A percentile compares a stretch with the other conserved stretches of the same genome.
These are phyloP conservation scores for Illadopsis cleaveri DNA, from an alignment of 2,113 vertebrate genomes.

Conservation along the genomic window DNA sequence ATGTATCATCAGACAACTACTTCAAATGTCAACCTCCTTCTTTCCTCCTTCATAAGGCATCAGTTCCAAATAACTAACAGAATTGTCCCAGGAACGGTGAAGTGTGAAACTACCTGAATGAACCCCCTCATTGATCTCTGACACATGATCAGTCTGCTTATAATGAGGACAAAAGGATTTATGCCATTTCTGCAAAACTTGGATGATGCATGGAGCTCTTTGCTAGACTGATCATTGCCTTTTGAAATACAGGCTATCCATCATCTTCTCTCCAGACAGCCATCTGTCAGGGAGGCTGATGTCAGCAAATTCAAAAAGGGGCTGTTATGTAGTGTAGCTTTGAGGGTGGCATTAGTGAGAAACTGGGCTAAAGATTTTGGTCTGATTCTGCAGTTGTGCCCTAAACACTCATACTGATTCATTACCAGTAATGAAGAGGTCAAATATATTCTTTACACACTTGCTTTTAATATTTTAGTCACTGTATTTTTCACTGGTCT, in stretches of 20 bases:
- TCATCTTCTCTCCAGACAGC: not conserved
- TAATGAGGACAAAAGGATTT: not conserved
- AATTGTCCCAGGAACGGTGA: not conserved
- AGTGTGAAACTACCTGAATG: not conserved
- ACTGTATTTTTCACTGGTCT: not conserved
- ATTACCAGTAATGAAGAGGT: not conserved
- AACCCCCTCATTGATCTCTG: not conserved
- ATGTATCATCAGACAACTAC: not conserved
- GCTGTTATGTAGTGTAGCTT: fast-evolving
- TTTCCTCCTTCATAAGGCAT: not conserved
- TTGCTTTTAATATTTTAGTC: not conserved
- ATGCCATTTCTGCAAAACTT: not conserved
- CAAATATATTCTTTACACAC: not conserved
- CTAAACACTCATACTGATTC: not conserved
- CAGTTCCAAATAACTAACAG: not conserved
- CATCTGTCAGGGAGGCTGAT: not conserved
- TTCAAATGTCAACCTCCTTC: not conserved
- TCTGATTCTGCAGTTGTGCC: not conserved
- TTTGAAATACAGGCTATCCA: not conserved
- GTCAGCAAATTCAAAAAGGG: not conserved
- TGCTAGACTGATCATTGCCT: not conserved
- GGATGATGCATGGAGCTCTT: not conserved
- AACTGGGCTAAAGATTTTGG: not conserved
- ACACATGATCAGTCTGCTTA: not conserved
- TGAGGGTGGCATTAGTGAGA: not conserved